Evolutionary conservation across 2,113 vertebrate genomes (phyloP), one percentile per base, ranked within the genome.

Genomic region (Xiphophorus hellerii): DNA sequence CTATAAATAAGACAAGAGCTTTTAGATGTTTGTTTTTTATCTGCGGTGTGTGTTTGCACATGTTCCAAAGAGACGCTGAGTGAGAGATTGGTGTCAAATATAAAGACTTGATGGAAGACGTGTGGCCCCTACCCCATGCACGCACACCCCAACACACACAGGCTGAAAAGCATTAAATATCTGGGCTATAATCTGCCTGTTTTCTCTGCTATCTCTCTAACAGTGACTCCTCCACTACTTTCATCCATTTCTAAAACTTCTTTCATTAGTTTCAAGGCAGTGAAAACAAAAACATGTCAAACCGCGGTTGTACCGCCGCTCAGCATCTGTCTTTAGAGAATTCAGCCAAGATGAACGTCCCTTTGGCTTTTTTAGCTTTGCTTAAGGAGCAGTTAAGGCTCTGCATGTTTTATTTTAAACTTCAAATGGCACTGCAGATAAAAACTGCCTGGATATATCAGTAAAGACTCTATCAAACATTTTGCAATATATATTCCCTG

Each of bases 21-120:
- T 74, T n/a, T 22, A 62, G 25, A 67, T 63, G 69, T 68, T 68
- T 58, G 74, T 67, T 62, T 74, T 68, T 76, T 77, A 65, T 79
- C 27, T 37, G 74, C 10, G 48, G 5, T 65, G 66, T 70, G 48
- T 69, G 33, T 67, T 31, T 77, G 60, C 29, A 14, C 31, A 37
- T 69, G 62, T 67, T 78, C 78, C 82, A 77, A 68, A 84, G 84
- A 88, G 84, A 87, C 77, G 35, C 8, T 15, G 73, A 86, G 72
- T 89, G 89, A 92, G 80, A 92, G 84, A 90, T 87, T 91, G 82
- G 85, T 90, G 88, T 90, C 89, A 91, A 74, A 90, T 62, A 85
- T 28, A 77, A 88, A 85, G 61, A 80, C 73, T 84, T 86, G 78
- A 81, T 71, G 78, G 60, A 79, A 63, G 64, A 22, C 74, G 68